A percentile compares a stretch with the other conserved stretches of the same genome.
These are phyloP conservation scores for Cepaea hortensis DNA, from an alignment of 2,888 invertebrate species.

Conservation along the genomic window DNA sequence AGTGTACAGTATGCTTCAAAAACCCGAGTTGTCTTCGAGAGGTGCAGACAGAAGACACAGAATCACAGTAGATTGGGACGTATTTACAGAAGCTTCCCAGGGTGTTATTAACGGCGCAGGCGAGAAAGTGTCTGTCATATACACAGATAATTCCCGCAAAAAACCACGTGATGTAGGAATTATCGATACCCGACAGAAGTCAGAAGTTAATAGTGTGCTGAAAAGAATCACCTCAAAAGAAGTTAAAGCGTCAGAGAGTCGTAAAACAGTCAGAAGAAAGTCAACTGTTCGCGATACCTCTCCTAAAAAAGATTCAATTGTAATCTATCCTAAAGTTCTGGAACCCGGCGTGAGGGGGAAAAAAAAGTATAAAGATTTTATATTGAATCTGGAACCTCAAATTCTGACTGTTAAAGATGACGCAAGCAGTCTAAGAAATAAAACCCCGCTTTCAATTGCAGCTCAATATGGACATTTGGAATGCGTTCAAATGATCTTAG, in stretches of 20 bases:
- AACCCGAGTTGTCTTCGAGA: too few species aligned
- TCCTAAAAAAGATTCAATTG: neutral
- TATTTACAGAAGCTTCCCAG: neutral
- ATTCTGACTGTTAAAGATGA: neutral
- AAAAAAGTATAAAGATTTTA: constrained; percentile 45
- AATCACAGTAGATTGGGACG: constrained; percentile 33
- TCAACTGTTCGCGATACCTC: neutral
- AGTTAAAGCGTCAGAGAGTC: too few species aligned
- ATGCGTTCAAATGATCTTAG: constrained; percentile 40
- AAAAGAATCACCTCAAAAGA: neutral
- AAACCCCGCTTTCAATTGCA: constrained; percentile 41
- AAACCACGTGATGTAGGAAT: neutral
- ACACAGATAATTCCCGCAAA: neutral
- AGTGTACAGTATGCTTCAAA: neutral
- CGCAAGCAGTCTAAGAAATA: constrained; percentile 1
- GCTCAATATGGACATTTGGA: constrained; percentile 39
- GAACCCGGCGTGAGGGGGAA: constrained; percentile 37
- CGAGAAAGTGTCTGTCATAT: neutral
- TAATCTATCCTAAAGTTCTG: neutral
- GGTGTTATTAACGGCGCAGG: constrained; percentile 36
- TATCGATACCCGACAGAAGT: neutral
- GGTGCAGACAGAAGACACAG: neutral
- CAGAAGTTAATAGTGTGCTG: neutral
- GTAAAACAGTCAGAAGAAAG: neutral
- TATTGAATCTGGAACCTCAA: neutral